These are phyloP conservation scores for Sturnus vulgaris DNA, from an alignment of 2,113 vertebrate species.

Conservation along the genomic window DNA sequence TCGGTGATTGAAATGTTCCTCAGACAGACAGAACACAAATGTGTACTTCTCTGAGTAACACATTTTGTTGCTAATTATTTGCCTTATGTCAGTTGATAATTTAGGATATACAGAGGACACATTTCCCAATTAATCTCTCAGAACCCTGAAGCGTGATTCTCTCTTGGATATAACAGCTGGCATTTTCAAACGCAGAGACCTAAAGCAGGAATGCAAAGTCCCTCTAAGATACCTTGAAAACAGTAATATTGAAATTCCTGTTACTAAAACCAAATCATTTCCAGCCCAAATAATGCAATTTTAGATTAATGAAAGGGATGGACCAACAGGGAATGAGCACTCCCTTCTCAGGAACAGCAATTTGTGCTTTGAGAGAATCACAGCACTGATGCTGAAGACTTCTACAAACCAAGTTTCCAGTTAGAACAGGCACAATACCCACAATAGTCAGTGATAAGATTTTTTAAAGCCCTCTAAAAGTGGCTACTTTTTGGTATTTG, in stretches of 20 bases:
- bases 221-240: not conserved
- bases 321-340: not conserved
- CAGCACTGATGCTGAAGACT: not conserved
- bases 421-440: not conserved
- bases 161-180: not conserved
- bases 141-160: not conserved
- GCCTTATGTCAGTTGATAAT: constrained; percentile 12
- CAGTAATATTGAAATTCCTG: not conserved
- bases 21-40: not conserved
- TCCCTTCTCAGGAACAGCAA: not conserved
- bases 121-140: constrained; percentile 22
- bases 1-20: not conserved
- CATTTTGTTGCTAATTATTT: constrained; percentile 44
- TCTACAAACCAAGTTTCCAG: not conserved
- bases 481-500: not conserved
- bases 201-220: not conserved
- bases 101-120: not conserved
- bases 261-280: not conserved
- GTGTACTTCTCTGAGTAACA: not conserved
- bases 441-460: not conserved
- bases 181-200: not conserved
- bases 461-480: not conserved
- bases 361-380: not conserved
- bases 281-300: not conserved
- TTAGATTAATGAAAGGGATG: not conserved